Conservation (phyloP, 2,113 vertebrate species). For the Hippocampus abdominalis region DNA sequence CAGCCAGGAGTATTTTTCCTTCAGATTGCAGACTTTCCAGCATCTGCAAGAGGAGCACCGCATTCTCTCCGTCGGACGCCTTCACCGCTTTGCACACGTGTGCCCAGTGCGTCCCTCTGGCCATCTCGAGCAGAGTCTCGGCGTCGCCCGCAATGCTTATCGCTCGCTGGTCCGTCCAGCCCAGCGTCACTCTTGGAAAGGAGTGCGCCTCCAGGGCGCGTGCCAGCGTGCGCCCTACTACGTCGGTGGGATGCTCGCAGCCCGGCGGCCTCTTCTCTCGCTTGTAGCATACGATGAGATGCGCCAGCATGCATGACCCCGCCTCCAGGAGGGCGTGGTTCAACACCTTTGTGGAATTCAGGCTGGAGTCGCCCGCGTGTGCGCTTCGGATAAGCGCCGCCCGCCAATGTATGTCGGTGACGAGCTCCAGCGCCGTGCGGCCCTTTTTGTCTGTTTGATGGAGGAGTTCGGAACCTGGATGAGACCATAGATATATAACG, state of each 20-base stretch:
- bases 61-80: slow-evolving; percentile 71
- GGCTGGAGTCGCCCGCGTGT: slow-evolving; percentile 50
- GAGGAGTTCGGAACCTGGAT: slow-evolving; percentile 82
- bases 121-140: slow-evolving; percentile 77
- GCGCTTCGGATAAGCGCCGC: slow-evolving; percentile 77
- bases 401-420: slow-evolving; percentile 62
- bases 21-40: slow-evolving; percentile 69
- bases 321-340: slow-evolving; percentile 66
- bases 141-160: slow-evolving; percentile 75
- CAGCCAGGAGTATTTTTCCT: slow-evolving; percentile 18
- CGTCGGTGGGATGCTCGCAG: slow-evolving; percentile 4
- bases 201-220: slow-evolving; percentile 35
- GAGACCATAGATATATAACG: neutral
- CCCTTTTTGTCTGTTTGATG: slow-evolving; percentile 72
- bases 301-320: slow-evolving; percentile 61
- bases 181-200: slow-evolving; percentile 47
- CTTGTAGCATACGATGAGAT: slow-evolving; percentile 65
- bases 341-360: slow-evolving; percentile 13
- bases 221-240: slow-evolving; percentile 29
- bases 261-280: slow-evolving; percentile 38
- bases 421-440: slow-evolving; percentile 76
- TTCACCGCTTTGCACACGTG: slow-evolving; percentile 66
- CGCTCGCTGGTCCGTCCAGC: slow-evolving; percentile 73
- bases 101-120: slow-evolving; percentile 62
- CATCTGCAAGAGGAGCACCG: slow-evolving; percentile 72